Evolutionary conservation across 2,797 vertebrate species (phyloP), one percentile per base, ranked within the genome.

Genomic region (Hoplostethus atlanticus): DNA sequence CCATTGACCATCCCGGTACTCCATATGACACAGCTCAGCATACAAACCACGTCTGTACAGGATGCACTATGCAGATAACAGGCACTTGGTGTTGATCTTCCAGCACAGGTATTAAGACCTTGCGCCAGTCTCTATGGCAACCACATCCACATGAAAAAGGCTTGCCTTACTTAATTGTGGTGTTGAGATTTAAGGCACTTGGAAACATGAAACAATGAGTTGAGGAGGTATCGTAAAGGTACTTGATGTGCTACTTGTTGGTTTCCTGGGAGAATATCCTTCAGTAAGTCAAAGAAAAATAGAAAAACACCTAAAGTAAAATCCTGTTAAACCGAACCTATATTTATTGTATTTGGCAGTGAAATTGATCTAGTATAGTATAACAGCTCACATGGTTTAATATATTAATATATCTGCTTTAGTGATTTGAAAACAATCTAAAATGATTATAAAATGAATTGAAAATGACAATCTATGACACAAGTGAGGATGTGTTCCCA

Each of bases 181-280:
- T 7, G 15, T 6, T 44, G 50, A 42, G 12, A n/a, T 8, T 44
- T 34, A 57, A 81, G 73, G 78, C 68, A 76, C 51, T 21, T 12
- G 46, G 52, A 54, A 47, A 59, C 34, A 0, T 11, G 36, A 46
- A 30, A 28, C 12, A 21, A 28, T 11, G n/a, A 48, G 56, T 12
- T 10, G n/a, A 38, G n/a, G 28, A 78, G 58, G 59, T 44, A 28
- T 47, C 6, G 12, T 12, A 11, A 58, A 81, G 81, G 77, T 73
- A 86, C 66, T 62, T 51, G 12, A 73, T 15, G 30, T 54, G 53
- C 50, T 64, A 36, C 63, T 55, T 55, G 55, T 65, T 60, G 21
- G 5, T 13, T 67, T 31, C 30, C 48, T 40, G 38, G 7, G 38
- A 40, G 38, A 40, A 40, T 40, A 51, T 67, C 54, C 65, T 79